These are phyloP conservation scores for Lutjanus erythropterus DNA, from an alignment of 2,113 vertebrate species.

Conservation along the genomic window DNA sequence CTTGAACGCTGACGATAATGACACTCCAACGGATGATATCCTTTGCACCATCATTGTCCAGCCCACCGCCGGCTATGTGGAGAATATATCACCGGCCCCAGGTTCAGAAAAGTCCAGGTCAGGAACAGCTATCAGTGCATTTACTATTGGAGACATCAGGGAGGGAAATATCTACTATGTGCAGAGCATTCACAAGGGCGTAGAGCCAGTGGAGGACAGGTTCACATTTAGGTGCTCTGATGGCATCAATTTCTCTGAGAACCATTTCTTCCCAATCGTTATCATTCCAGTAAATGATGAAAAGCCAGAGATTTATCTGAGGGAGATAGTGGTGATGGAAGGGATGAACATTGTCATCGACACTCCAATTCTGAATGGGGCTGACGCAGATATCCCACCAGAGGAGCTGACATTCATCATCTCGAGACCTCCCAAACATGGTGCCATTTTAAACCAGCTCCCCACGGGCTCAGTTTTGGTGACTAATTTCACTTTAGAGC, in stretches of 20 bases:
- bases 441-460: constrained; percentile 91
- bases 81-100: constrained; percentile 96
- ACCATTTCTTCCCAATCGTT: constrained; percentile 89
- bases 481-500: constrained; percentile 90
- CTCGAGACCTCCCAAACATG: constrained; percentile 88
- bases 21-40: constrained; percentile 91
- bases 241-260: constrained; percentile 93
- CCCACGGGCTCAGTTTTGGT: constrained; percentile 88
- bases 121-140: constrained; percentile 92
- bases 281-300: constrained; percentile 94
- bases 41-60: constrained; percentile 94
- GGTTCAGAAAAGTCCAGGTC: constrained; percentile 96
- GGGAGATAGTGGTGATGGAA: constrained; percentile 95
- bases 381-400: constrained; percentile 89
- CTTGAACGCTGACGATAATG: constrained; percentile 88
- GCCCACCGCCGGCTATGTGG: constrained; percentile 91
- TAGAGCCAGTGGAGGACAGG: constrained; percentile 93
- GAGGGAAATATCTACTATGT: constrained; percentile 91
- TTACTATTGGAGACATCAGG: constrained; percentile 90
- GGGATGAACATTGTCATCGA: constrained; percentile 94
- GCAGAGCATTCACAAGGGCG: constrained; percentile 93
- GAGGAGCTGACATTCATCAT: constrained; percentile 89
- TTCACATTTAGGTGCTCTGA: constrained; percentile 95
- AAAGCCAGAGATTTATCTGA: constrained; percentile 90
- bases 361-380: constrained; percentile 90